Conservation (phyloP, 2,797 vertebrate species). For the Champsocephalus esox region DNA sequence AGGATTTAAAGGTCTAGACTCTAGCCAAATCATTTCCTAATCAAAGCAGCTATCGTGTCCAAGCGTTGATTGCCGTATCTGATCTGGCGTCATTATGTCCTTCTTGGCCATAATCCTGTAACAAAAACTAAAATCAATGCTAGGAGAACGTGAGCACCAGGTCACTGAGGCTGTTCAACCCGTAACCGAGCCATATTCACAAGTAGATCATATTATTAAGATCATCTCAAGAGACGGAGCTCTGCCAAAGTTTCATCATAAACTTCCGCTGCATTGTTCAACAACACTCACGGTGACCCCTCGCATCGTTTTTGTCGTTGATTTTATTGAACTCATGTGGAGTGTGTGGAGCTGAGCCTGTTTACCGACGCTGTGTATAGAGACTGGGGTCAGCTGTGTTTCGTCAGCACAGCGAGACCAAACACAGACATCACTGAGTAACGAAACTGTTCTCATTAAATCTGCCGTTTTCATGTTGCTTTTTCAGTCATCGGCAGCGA, state of each 20-base stretch:
- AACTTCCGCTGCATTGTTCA: constrained; percentile 32
- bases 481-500: constrained; percentile 28
- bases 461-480: constrained; percentile 48
- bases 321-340: constrained; percentile 46
- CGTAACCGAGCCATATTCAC: constrained; percentile 14
- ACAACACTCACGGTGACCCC: neutral
- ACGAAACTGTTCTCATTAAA: constrained; percentile 75
- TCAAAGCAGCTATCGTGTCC: constrained; percentile 46
- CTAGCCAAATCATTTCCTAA: constrained; percentile 48
- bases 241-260: constrained; percentile 44
- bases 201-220: constrained; percentile 13
- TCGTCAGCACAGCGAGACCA: constrained; percentile 60
- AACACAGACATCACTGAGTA: constrained; percentile 69
- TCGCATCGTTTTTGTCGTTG: constrained; percentile 18
- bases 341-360: constrained; percentile 30
- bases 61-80: constrained; percentile 52
- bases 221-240: constrained; percentile 34
- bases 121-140: neutral
- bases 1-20: constrained; percentile 36
- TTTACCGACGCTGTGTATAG: constrained; percentile 63
- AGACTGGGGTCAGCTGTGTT: constrained; percentile 68
- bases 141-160: neutral
- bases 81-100: constrained; percentile 34
- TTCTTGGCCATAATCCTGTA: constrained; percentile 26
- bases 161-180: constrained; percentile 13